Conservation (phyloP, 2,797 vertebrate genomes). For the Artibeus jamaicensis region DNA sequence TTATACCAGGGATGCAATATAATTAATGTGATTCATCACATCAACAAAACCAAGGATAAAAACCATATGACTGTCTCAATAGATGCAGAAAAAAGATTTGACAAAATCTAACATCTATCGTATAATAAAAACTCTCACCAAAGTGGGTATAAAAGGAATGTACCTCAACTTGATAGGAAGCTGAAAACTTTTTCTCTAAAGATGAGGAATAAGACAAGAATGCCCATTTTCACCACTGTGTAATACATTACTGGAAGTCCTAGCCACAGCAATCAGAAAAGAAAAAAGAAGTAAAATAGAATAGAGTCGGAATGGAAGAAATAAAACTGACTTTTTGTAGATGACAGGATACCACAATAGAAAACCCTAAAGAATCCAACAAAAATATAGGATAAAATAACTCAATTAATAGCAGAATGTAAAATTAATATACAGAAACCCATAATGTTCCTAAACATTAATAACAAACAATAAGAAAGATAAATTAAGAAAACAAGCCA, state of each 20-base stretch:
- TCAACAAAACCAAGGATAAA: neutral
- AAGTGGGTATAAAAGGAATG: too few species aligned
- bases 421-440: neutral
- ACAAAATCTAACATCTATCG: neutral
- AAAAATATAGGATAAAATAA: neutral
- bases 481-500: too few species aligned
- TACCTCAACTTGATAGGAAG: too few species aligned
- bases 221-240: neutral
- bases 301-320: neutral
- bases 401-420: neutral
- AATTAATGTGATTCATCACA: neutral
- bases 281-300: neutral
- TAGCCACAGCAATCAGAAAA: neutral
- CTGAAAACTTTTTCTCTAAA: neutral
- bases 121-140: too few species aligned
- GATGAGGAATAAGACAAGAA: neutral
- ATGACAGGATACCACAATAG: too few species aligned
- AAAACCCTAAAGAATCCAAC: neutral
- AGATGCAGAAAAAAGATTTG: neutral
- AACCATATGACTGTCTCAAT: neutral
- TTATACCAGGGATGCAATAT: neutral
- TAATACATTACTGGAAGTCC: neutral
- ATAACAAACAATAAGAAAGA: too few species aligned
- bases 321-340: too few species aligned
- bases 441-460: too few species aligned